Evolutionary conservation across 2,113 vertebrate species (phyloP).

Genomic region (Brevimyrus niger): DNA sequence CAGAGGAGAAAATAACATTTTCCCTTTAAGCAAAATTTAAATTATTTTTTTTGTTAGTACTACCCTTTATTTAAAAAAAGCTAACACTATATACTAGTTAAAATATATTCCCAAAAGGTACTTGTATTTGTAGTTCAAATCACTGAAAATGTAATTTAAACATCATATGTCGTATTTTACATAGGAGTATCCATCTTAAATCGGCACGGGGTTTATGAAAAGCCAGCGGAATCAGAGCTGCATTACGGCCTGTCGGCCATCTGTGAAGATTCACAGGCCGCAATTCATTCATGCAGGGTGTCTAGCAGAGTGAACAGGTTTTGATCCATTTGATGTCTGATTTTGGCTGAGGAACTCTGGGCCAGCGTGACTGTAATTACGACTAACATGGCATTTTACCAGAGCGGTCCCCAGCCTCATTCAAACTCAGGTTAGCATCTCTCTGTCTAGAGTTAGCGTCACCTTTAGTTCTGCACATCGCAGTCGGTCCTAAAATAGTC

Average conservation of each 20-base stretch:
- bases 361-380: neutral
- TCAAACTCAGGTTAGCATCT: neutral
- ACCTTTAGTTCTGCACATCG: neutral
- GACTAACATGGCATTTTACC: neutral
- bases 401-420: neutral
- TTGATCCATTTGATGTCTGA: neutral
- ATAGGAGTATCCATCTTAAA: neutral
- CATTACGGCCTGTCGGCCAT: neutral
- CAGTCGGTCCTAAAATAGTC: neutral
- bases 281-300: neutral
- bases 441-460: neutral
- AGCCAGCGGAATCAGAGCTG: neutral
- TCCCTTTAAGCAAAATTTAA: neutral
- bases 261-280: neutral
- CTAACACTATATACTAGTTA: neutral
- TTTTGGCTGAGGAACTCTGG: neutral
- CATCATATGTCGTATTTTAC: neutral
- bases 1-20: neutral
- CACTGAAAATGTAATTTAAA: neutral
- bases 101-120: neutral
- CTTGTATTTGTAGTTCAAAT: neutral
- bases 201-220: neutral
- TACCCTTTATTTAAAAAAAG: neutral
- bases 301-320: neutral
- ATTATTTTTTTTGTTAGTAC: neutral